Conservation (phyloP, 2,888 invertebrate species). For the Drosophila buzzatii region DNA sequence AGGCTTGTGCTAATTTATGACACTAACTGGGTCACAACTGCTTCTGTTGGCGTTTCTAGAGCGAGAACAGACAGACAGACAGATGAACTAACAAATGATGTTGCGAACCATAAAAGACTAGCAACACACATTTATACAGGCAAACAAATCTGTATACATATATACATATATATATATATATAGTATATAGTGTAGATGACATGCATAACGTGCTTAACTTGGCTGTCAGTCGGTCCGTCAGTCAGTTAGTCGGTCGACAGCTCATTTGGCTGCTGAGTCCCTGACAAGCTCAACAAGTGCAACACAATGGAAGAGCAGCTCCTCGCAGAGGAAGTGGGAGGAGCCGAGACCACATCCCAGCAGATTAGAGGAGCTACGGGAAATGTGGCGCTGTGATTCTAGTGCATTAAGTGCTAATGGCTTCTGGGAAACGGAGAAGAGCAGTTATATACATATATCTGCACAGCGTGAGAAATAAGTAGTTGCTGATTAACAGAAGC, state of each 20-base stretch:
- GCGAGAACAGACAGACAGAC: slow-evolving; percentile 41
- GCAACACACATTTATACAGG: slow-evolving; percentile 30
- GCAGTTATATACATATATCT: slow-evolving; percentile 10
- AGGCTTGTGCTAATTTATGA: slow-evolving; percentile 73
- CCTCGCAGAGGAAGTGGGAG: slow-evolving; percentile 52
- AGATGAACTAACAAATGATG: slow-evolving; percentile 38
- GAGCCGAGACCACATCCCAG: slow-evolving; percentile 30
- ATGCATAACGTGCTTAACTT: slow-evolving; percentile 73
- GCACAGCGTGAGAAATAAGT: slow-evolving; percentile 40
- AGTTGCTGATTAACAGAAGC: slow-evolving; percentile 14
- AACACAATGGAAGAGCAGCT: slow-evolving; percentile 42
- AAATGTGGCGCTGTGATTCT: slow-evolving; percentile 48
- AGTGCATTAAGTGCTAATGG: slow-evolving; percentile 55
- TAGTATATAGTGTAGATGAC: slow-evolving; percentile 8
- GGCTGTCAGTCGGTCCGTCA: slow-evolving; percentile 44
- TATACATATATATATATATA: slow-evolving; percentile 5
- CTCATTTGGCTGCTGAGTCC: slow-evolving; percentile 28
- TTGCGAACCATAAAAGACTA: slow-evolving; percentile 70
- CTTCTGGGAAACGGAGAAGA: slow-evolving; percentile 42
- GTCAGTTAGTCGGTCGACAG: slow-evolving; percentile 31
- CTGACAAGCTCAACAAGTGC: slow-evolving; percentile 60
- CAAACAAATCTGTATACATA: background rate
- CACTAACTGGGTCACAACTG: slow-evolving; percentile 70
- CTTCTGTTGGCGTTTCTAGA: slow-evolving; percentile 64
- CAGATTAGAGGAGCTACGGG: slow-evolving; percentile 24